Conservation (phyloP, 2,113 vertebrate species). For the Noctilio leporinus region DNA sequence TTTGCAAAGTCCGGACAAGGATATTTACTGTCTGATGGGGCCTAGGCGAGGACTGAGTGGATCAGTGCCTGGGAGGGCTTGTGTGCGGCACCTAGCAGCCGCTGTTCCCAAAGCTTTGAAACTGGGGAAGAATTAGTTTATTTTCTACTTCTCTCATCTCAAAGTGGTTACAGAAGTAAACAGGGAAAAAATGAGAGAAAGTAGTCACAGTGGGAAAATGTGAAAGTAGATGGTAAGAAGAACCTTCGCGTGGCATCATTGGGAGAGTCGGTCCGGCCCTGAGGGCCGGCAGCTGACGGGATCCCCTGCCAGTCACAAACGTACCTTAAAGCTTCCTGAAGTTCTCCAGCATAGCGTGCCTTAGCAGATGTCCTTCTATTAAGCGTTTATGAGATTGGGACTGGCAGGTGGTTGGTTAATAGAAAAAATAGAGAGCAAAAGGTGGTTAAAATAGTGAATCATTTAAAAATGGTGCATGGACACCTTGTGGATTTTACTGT, state of each 20-base stretch:
- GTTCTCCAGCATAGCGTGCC: neutral
- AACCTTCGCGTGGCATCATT: neutral
- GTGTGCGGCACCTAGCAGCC: neutral
- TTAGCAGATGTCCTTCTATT: neutral
- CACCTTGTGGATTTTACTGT: neutral
- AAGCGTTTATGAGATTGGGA: neutral
- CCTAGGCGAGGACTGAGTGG: neutral
- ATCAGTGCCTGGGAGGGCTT: neutral
- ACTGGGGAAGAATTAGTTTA: neutral
- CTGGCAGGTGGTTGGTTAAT: neutral
- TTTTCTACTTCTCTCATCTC: slow-evolving; percentile 16
- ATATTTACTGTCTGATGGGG: neutral
- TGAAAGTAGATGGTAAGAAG: neutral
- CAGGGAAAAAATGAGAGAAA: neutral
- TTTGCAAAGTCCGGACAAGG: neutral
- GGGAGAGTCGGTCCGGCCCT: neutral
- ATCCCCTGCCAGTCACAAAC: neutral
- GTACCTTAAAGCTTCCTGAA: neutral
- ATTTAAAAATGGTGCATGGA: neutral
- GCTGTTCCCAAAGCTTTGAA: neutral
- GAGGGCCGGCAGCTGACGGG: neutral
- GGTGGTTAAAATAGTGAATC: neutral
- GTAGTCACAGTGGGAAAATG: neutral
- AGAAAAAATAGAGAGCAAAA: neutral
- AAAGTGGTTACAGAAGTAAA: neutral